A percentile compares a stretch with the other conserved stretches of the same genome.
These are phyloP conservation scores for Nemurella pictetii DNA, from an alignment of 2,888 invertebrate species.

Conservation along the genomic window DNA sequence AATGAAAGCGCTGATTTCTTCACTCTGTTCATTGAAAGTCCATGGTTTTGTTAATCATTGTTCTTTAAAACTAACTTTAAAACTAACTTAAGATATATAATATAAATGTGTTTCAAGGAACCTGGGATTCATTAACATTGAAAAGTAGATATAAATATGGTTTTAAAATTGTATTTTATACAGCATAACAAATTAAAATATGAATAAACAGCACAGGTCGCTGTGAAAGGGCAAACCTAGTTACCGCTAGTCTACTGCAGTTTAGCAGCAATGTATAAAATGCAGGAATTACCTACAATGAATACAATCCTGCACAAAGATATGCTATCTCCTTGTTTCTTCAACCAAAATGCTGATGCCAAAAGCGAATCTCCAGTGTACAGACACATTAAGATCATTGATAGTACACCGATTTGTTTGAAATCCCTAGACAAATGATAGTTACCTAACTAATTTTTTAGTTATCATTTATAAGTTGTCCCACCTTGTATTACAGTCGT, in stretches of 20 bases:
- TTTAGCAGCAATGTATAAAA: neutral
- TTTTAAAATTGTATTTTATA: neutral
- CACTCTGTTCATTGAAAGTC: too few species aligned
- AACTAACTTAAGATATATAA: too few species aligned
- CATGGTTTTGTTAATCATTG: too few species aligned
- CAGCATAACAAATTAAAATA: neutral
- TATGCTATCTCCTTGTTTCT: neutral
- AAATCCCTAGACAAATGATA: neutral
- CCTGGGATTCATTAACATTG: too few species aligned
- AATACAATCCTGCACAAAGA: neutral
- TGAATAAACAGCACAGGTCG: neutral
- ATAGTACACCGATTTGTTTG: neutral
- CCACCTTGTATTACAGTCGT: neutral
- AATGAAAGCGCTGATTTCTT: too few species aligned
- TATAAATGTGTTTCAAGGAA: too few species aligned
- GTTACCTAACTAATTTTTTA: neutral
- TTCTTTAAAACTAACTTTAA: too few species aligned
- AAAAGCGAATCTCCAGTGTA: neutral
- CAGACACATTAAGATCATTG: neutral
- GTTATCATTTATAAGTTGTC: neutral
- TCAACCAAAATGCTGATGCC: neutral
- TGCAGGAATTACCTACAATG: neutral
- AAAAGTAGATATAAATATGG: too few species aligned
- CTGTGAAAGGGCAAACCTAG: neutral
- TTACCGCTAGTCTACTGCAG: neutral